Conservation (phyloP, 1,140 invertebrate species). For the Apis florea region DNA sequence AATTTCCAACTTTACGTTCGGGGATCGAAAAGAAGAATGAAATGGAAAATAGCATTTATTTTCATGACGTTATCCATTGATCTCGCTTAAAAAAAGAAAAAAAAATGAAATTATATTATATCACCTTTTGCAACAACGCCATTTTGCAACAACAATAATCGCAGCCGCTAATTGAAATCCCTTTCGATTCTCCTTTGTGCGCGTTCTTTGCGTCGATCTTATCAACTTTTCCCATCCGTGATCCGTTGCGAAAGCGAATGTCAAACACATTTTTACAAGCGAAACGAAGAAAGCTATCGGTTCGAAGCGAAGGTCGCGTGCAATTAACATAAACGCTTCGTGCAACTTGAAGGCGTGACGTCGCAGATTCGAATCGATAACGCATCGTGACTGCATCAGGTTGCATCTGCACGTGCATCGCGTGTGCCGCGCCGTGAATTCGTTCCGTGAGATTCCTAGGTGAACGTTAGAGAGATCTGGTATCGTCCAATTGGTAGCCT, state of each 20-base stretch:
- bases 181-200: neutral
- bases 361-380: slow-evolving; percentile 50
- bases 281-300: slow-evolving; percentile 24
- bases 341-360: slow-evolving; percentile 49
- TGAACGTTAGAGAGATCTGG: slow-evolving; percentile 36
- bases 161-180: slow-evolving; percentile 28
- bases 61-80: too few relatives aligned
- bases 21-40: too few relatives aligned
- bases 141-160: neutral
- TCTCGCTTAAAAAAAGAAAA: too few relatives aligned
- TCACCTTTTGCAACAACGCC: neutral
- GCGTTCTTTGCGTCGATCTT: slow-evolving; percentile 3
- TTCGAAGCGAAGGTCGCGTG: slow-evolving; percentile 46
- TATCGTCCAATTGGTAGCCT: slow-evolving; percentile 59
- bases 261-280: slow-evolving; percentile 24
- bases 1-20: too few relatives aligned
- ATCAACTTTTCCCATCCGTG: slow-evolving; percentile 5
- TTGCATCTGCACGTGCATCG: slow-evolving; percentile 46
- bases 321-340: slow-evolving; percentile 60
- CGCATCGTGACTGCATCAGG: slow-evolving; percentile 41
- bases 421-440: slow-evolving; percentile 35
- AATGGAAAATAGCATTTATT: too few relatives aligned
- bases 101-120: neutral
- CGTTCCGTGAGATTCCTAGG: slow-evolving; percentile 51
- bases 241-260: slow-evolving; percentile 1